These are phyloP conservation scores for Theonella swinhoei DNA, from an alignment of 37 sponge, comb jelly and placozoan genomes.

Conservation along the genomic window DNA sequence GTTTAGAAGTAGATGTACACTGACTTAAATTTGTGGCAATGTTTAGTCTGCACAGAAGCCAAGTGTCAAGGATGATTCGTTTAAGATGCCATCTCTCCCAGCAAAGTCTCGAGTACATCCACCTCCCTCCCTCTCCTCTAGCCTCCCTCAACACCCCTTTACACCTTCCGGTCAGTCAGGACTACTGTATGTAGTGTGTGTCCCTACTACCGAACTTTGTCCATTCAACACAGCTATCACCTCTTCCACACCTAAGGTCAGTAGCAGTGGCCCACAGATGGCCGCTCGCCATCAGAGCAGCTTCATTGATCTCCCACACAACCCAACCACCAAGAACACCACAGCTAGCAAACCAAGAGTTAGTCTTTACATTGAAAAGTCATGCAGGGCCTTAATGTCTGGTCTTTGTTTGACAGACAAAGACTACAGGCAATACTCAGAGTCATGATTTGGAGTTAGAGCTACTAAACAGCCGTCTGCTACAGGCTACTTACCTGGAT, in stretches of 20 bases:
- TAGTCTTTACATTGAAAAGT: not conserved
- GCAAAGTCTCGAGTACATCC: too few species aligned
- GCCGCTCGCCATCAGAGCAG: not conserved
- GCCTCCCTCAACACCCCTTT: not conserved
- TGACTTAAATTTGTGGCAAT: too few species aligned
- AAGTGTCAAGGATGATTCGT: not conserved
- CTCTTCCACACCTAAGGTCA: not conserved
- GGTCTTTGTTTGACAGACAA: not conserved
- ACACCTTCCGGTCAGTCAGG: not conserved
- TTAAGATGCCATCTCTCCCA: not conserved
- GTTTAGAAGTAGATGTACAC: too few species aligned
- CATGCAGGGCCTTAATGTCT: not conserved
- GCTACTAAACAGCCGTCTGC: slow-evolving; percentile 14
- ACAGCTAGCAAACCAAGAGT: not conserved
- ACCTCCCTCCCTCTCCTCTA: not conserved
- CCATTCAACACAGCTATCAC: not conserved
- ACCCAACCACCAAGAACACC: not conserved
- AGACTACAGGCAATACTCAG: not conserved
- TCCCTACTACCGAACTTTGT: not conserved
- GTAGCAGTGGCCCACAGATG: not conserved
- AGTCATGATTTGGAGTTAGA: slow-evolving; percentile 18
- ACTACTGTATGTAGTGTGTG: too few species aligned
- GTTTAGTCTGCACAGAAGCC: not conserved
- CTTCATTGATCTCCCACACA: not conserved
- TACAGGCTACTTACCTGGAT: slow-evolving; percentile 30